Conservation (phyloP, 2,797 vertebrate genomes). For the Xiphophorus birchmanni region DNA sequence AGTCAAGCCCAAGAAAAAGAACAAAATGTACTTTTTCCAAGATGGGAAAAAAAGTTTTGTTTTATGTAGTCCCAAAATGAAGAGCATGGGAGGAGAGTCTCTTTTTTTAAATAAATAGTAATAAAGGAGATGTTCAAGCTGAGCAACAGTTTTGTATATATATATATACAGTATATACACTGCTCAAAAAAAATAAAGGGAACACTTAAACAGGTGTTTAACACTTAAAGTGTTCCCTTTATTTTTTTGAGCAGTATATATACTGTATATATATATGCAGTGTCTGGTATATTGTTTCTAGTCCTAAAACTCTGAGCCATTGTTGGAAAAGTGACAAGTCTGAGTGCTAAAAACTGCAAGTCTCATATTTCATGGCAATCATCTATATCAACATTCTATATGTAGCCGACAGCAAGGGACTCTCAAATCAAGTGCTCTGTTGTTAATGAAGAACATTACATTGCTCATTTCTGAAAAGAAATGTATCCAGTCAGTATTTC, state of each 20-base stretch:
- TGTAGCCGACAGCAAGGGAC: background rate
- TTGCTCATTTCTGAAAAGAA: background rate
- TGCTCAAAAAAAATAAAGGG: no score
- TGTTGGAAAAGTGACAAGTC: background rate
- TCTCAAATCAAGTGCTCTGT: background rate
- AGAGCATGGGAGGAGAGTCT: background rate
- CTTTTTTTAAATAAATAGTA: background rate
- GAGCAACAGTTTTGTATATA: background rate
- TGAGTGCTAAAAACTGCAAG: background rate
- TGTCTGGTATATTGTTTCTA: background rate
- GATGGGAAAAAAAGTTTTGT: no score
- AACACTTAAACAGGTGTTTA: no score
- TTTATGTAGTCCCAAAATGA: background rate
- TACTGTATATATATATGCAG: background rate
- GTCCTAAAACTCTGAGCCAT: background rate
- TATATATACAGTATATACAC: no score
- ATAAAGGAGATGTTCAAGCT: background rate
- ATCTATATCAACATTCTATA: background rate
- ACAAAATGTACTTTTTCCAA: background rate
- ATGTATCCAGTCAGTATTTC: background rate
- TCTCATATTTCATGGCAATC: background rate
- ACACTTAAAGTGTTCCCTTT: no score
- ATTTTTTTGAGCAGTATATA: no score
- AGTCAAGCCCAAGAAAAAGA: background rate
- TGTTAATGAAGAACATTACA: background rate